phyloP scores from a whole-genome alignment of 1,140 invertebrate species.

The Neodiprion virginianus region DNA sequence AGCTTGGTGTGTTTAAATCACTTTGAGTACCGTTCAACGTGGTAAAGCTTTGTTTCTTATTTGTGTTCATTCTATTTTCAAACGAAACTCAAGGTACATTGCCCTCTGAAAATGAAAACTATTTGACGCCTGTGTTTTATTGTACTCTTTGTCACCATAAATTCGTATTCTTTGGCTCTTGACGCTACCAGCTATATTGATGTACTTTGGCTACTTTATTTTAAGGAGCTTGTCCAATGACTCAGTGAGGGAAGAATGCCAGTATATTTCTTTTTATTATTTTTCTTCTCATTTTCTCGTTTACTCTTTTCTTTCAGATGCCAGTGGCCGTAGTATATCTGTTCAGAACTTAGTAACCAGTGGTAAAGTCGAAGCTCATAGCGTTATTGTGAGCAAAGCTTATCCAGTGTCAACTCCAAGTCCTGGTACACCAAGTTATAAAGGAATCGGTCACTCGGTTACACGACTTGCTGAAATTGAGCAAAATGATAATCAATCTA shows the following conservation, averaged over 20 bases:
- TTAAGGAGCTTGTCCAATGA: not conserved
- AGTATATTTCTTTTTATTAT: not conserved
- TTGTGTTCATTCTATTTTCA: too few species aligned
- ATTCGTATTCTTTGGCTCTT: conserved; percentile 7
- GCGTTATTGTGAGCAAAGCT: conserved; percentile 62
- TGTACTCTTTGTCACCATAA: conserved; percentile 10
- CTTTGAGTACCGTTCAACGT: too few species aligned
- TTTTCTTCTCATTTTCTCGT: conserved; percentile 8
- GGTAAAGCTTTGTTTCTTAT: too few species aligned
- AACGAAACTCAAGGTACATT: too few species aligned
- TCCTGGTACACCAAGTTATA: conserved; percentile 52
- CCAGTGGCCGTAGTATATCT: conserved; percentile 48
- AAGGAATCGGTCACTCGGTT: conserved; percentile 50
- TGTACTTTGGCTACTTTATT: conserved; percentile 10
- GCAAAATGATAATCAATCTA: conserved; percentile 43
- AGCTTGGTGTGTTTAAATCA: too few species aligned
- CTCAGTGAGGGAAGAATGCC: not conserved
- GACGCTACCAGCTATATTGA: not conserved
- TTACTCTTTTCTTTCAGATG: conserved; percentile 38
- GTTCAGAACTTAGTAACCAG: conserved; percentile 51
- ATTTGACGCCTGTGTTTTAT: not conserved
- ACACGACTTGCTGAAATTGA: conserved; percentile 50
- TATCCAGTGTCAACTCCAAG: conserved; percentile 48
- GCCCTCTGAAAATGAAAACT: conserved; percentile 6
- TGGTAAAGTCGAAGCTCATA: conserved; percentile 54